These are phyloP conservation scores for Penelope pileata DNA, from an alignment of 2,113 vertebrate genomes.

Conservation along the genomic window DNA sequence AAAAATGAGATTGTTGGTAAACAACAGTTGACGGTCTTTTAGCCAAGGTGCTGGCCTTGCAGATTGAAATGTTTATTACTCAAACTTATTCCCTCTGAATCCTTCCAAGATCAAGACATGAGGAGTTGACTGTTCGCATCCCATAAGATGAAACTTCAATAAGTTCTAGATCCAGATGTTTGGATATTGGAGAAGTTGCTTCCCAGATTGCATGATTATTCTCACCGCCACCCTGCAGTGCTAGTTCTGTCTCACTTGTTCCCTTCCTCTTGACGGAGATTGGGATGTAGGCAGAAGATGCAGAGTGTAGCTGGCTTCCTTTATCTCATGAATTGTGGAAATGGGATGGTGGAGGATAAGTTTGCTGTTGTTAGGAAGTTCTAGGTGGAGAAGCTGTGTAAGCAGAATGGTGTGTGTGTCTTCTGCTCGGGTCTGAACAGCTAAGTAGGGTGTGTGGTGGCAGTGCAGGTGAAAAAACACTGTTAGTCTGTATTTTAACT, in stretches of 20 bases:
- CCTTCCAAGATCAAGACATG: background rate
- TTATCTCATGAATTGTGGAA: background rate
- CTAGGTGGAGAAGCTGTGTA: background rate
- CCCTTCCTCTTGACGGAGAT: background rate
- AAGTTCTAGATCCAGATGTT: background rate
- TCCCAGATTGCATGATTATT: background rate
- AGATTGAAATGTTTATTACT: background rate
- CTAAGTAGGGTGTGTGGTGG: background rate
- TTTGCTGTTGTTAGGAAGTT: background rate
- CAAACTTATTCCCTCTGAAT: background rate
- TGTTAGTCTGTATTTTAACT: background rate
- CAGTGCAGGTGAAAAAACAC: background rate
- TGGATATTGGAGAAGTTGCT: background rate
- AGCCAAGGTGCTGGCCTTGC: background rate
- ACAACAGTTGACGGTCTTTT: background rate
- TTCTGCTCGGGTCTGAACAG: background rate
- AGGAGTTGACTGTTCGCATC: background rate
- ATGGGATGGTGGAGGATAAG: background rate
- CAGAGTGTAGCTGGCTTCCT: background rate
- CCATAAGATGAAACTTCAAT: background rate
- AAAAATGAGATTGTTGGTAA: background rate
- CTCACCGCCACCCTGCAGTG: background rate
- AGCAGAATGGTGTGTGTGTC: fast-evolving
- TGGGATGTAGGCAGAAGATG: background rate
- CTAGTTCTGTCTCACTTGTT: background rate